phyloP scores from a whole-genome alignment of 2,888 invertebrate genomes.

The Erebia epiphron region DNA sequence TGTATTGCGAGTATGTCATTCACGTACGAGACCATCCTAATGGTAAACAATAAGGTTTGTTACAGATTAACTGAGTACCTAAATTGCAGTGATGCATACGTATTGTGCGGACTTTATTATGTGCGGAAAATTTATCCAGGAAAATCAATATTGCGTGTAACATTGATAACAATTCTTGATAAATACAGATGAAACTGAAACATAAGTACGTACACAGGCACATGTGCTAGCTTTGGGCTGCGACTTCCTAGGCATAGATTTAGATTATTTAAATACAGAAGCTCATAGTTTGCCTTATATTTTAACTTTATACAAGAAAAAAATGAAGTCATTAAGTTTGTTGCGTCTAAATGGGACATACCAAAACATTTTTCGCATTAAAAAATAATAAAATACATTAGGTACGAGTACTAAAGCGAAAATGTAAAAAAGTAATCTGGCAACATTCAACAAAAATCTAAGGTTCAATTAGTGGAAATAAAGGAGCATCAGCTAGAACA shows the following conservation, averaged over 20 bases:
- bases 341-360: no score
- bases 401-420: background rate
- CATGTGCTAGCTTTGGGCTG: background rate
- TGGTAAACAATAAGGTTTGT: slow-evolving; percentile 40
- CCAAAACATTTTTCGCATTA: no score
- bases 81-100: slow-evolving; percentile 18
- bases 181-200: background rate
- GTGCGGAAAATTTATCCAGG: background rate
- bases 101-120: background rate
- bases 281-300: no score
- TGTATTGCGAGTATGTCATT: slow-evolving; percentile 45
- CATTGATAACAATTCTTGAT: background rate
- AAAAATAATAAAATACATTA: background rate
- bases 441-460: background rate
- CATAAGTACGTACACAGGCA: background rate
- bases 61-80: slow-evolving; percentile 44
- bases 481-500: slow-evolving; percentile 13
- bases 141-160: background rate
- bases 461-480: slow-evolving; percentile 2
- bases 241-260: background rate
- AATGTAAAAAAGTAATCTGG: background rate
- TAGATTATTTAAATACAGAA: no score
- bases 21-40: slow-evolving; percentile 45
- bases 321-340: background rate
- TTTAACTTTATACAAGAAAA: background rate